Evolutionary conservation across 2,113 vertebrate genomes (phyloP).

Genomic region (Arothron firmamentum): DNA sequence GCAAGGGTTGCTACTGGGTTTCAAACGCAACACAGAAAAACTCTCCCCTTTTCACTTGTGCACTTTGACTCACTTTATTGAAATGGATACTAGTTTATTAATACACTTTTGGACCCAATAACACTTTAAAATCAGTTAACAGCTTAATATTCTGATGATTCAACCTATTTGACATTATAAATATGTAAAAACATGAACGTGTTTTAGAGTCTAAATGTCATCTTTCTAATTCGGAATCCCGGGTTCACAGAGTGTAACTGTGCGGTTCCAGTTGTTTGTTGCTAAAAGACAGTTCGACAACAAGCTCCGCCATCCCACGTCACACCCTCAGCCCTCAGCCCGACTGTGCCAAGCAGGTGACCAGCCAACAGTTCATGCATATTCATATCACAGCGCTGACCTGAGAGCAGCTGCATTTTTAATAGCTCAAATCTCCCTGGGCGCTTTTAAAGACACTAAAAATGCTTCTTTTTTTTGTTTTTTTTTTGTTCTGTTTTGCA

Average conservation of each 20-base stretch:
- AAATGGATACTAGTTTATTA: too few relatives aligned
- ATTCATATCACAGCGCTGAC: conserved; percentile 52
- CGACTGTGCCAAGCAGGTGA: conserved; percentile 52
- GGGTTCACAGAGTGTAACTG: conserved; percentile 16
- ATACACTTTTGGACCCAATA: too few relatives aligned
- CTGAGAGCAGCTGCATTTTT: conserved; percentile 45
- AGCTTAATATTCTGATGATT: too few relatives aligned
- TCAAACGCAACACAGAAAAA: conserved; percentile 11
- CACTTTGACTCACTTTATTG: too few relatives aligned
- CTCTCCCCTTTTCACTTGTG: too few relatives aligned
- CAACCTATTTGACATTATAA: too few relatives aligned
- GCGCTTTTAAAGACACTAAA: conserved; percentile 11
- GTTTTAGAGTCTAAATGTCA: neutral
- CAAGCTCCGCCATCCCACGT: conserved; percentile 14
- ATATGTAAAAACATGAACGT: too few relatives aligned
- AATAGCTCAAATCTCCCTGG: conserved; percentile 24
- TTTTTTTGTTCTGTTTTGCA: neutral
- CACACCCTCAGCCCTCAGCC: conserved; percentile 48
- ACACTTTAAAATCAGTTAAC: too few relatives aligned
- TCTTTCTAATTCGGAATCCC: conserved; percentile 5
- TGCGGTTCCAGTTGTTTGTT: conserved; percentile 9
- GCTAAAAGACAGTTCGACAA: conserved; percentile 49
- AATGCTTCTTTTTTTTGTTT: conserved; percentile 1
- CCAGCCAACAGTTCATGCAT: conserved; percentile 57
- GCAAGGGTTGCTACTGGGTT: neutral